These are phyloP conservation scores for Rafetus swinhoei DNA, from an alignment of 2,113 vertebrate species.

Conservation along the genomic window DNA sequence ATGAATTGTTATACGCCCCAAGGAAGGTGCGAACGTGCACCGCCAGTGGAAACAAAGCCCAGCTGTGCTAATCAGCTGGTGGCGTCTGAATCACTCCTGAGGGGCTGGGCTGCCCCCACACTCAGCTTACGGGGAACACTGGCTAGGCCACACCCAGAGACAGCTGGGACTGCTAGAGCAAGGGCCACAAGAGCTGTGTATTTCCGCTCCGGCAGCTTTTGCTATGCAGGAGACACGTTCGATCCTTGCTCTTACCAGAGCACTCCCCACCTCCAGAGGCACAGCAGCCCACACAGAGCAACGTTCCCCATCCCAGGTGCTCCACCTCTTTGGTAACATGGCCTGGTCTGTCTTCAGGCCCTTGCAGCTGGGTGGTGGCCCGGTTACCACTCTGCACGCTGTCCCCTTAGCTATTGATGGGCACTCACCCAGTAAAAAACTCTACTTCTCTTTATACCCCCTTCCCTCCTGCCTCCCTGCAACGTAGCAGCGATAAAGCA, in stretches of 20 bases:
- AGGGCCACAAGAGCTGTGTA: background rate
- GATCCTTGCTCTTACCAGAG: background rate
- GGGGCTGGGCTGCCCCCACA: no score
- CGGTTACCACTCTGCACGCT: background rate
- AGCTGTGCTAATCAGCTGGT: no score
- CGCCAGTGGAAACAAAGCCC: no score
- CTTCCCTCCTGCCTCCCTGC: background rate
- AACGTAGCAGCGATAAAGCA: background rate
- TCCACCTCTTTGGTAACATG: background rate
- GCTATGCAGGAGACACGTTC: background rate
- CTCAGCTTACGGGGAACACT: no score
- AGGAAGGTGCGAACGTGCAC: no score
- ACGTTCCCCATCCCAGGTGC: background rate
- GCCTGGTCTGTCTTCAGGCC: background rate
- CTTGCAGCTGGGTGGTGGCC: rapidly evolving
- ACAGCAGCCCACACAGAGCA: background rate
- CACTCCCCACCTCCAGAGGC: background rate
- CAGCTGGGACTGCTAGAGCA: background rate
- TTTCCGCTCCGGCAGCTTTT: background rate
- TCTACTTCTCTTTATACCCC: background rate
- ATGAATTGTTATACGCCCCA: no score
- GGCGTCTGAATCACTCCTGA: no score
- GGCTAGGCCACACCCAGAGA: background rate
- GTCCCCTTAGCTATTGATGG: background rate
- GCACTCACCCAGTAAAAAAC: background rate